These are phyloP conservation scores for Drosophila putrida DNA, from an alignment of 2,888 invertebrate genomes.

Conservation along the genomic window DNA sequence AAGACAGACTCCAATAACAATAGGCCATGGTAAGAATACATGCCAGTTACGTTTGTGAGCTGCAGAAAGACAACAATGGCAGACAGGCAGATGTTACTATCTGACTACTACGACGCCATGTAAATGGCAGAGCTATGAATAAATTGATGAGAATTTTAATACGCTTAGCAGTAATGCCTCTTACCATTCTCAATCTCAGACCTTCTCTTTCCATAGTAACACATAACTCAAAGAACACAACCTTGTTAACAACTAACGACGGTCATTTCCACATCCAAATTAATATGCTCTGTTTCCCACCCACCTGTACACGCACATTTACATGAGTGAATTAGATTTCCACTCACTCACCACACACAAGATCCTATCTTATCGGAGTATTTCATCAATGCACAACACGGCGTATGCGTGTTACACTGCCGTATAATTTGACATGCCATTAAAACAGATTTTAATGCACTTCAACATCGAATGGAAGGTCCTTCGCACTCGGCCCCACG, in stretches of 20 bases:
- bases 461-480: slow-evolving; percentile 21
- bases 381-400: slow-evolving; percentile 63
- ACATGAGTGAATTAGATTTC: slow-evolving; percentile 28
- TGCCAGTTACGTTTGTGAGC: background rate
- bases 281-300: slow-evolving; percentile 34
- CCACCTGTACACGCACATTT: background rate
- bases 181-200: background rate
- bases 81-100: slow-evolving; percentile 9
- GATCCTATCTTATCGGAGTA: slow-evolving; percentile 40
- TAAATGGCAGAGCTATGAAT: slow-evolving; percentile 48
- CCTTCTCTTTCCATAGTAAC: background rate
- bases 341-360: background rate
- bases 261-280: slow-evolving; percentile 46
- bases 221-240: slow-evolving; percentile 33
- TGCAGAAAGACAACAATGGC: background rate
- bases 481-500: background rate
- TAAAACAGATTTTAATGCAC: slow-evolving; percentile 65
- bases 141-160: slow-evolving; percentile 51
- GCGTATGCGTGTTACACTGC: slow-evolving; percentile 59
- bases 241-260: slow-evolving; percentile 52
- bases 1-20: slow-evolving; percentile 18
- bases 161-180: slow-evolving; percentile 25
- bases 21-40: slow-evolving; percentile 6
- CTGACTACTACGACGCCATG: slow-evolving; percentile 15
- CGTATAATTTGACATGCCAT: slow-evolving; percentile 64